Conservation (phyloP, 53 echinoderm and acorn worm species). For the Crossaster papposus region DNA sequence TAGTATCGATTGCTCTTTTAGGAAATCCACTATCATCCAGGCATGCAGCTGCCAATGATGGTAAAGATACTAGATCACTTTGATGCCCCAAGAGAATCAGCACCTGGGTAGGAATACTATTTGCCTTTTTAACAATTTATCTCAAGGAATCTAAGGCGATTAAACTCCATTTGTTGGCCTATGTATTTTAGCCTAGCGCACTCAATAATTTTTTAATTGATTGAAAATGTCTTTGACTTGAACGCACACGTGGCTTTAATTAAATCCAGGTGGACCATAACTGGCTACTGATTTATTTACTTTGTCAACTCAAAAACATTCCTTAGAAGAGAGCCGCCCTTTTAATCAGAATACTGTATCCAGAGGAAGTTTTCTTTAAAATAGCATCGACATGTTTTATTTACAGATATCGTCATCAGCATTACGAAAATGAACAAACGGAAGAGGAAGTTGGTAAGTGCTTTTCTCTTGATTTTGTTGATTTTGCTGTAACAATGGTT, state of each 20-base stretch:
- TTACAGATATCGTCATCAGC: not conserved
- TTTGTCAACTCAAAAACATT: too few species aligned
- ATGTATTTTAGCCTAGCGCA: too few species aligned
- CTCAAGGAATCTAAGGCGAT: not conserved
- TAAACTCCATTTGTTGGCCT: too few species aligned
- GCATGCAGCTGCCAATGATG: constrained; percentile 25
- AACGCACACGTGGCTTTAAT: too few species aligned
- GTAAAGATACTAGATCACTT: constrained; percentile 42
- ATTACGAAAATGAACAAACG: not conserved
- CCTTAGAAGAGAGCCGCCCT: too few species aligned
- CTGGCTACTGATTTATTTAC: too few species aligned
- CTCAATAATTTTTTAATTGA: too few species aligned
- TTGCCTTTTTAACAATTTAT: not conserved
- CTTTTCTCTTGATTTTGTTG: not conserved
- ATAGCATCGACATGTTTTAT: not conserved
- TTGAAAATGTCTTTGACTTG: too few species aligned
- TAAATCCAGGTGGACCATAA: too few species aligned
- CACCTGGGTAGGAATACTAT: constrained; percentile 19
- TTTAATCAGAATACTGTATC: too few species aligned
- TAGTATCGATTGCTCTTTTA: not conserved
- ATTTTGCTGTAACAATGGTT: not conserved
- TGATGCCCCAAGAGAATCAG: constrained; percentile 36
- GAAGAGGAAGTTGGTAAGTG: not conserved
- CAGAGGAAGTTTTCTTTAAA: not conserved
- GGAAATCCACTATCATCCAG: constrained; percentile 62